phyloP scores from a whole-genome alignment of 2,888 invertebrate species.

The Drosophila koepferae region DNA sequence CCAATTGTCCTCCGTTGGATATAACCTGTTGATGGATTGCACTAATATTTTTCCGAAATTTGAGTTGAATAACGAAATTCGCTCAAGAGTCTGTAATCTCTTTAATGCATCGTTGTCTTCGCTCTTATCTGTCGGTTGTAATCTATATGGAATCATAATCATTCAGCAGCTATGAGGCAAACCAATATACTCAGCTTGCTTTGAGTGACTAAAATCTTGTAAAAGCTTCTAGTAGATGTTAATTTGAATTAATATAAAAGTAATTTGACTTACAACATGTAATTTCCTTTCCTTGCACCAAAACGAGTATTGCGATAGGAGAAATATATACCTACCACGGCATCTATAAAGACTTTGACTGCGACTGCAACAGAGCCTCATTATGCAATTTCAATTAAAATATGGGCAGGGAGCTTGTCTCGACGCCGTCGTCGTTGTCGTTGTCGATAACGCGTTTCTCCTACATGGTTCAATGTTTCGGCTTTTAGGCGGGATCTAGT shows the following conservation, averaged over 20 bases:
- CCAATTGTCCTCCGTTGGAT: too few species aligned
- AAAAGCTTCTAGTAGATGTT: background rate
- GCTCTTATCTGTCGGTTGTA: background rate
- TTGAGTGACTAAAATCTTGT: background rate
- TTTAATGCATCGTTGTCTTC: too few species aligned
- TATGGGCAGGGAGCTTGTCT: slow-evolving; percentile 18
- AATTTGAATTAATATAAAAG: slow-evolving; percentile 22
- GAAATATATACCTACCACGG: slow-evolving; percentile 1
- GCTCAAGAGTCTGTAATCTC: background rate
- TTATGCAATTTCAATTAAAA: slow-evolving; percentile 54
- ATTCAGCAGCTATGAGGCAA: background rate
- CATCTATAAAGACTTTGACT: slow-evolving; percentile 4
- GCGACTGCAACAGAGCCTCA: background rate
- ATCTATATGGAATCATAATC: background rate
- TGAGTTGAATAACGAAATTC: too few species aligned
- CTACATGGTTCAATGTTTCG: slow-evolving; percentile 63
- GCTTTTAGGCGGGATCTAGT: slow-evolving; percentile 24
- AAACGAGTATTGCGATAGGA: slow-evolving; percentile 3
- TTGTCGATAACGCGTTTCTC: slow-evolving; percentile 12
- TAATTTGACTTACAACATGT: background rate
- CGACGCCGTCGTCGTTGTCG: background rate
- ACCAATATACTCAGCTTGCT: background rate
- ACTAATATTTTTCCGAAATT: too few species aligned
- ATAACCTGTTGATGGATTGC: too few species aligned
- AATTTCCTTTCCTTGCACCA: background rate